Percentiles rank a stretch among this genome's conserved stretches.
phyloP scores from a whole-genome alignment of 2,113 vertebrate species.

The Tringa solitaria region DNA sequence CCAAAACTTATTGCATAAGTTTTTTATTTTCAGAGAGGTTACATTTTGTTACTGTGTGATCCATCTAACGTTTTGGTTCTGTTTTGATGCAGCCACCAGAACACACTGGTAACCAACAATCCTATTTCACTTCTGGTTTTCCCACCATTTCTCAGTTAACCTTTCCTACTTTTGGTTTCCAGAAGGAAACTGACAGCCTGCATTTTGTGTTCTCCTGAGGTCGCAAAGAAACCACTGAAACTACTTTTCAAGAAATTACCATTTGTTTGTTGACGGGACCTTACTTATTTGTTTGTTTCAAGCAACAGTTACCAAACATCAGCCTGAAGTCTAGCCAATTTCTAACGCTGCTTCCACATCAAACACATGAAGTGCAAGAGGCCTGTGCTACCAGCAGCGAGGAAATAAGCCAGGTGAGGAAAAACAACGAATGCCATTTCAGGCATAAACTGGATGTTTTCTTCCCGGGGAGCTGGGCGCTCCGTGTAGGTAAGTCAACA shows the following conservation, averaged over 20 bases:
- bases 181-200: not conserved
- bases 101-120: not conserved
- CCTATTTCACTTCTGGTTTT: not conserved
- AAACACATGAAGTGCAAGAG: accelerated
- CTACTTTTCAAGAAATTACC: not conserved
- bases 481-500: not conserved
- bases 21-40: not conserved
- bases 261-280: not conserved
- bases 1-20: not conserved
- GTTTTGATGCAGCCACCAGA: not conserved
- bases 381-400: not conserved
- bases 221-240: not conserved
- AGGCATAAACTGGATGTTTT: not conserved
- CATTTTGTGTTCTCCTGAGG: not conserved
- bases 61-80: not conserved
- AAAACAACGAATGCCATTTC: not conserved
- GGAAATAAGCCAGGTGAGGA: accelerated
- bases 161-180: not conserved
- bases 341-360: not conserved
- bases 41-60: not conserved
- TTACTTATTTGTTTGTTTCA: not conserved
- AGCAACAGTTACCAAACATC: not conserved
- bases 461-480: accelerated
- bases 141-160: not conserved
- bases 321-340: not conserved